Conservation (phyloP, 2,797 vertebrate species). For the Eulemur rubriventer region DNA sequence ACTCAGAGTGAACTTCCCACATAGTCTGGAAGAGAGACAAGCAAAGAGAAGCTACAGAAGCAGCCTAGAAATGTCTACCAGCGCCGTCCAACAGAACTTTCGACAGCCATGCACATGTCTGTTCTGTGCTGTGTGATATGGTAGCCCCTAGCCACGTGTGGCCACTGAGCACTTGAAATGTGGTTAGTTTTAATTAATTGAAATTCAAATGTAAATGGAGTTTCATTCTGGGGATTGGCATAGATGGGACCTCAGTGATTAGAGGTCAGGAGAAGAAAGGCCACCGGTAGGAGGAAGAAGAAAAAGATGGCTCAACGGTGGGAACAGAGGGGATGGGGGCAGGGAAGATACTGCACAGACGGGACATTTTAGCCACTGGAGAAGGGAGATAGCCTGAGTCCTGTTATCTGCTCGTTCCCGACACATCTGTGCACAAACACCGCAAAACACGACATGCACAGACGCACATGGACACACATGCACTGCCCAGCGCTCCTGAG, state of each 20-base stretch:
- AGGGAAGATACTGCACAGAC: not conserved
- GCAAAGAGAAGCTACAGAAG: not conserved
- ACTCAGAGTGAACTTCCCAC: not conserved
- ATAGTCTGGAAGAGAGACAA: not conserved
- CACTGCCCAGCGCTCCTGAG: slow-evolving; percentile 47
- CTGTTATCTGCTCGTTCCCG: not conserved
- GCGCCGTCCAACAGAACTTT: not conserved
- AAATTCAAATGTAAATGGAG: not conserved
- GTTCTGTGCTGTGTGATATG: not conserved
- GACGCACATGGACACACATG: not conserved
- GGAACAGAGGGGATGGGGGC: not conserved
- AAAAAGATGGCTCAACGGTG: not conserved
- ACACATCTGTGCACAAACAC: not conserved
- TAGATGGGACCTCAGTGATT: not conserved
- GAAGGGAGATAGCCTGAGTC: not conserved
- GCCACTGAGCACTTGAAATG: not conserved
- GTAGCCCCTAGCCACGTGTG: not conserved
- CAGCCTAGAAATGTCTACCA: not conserved
- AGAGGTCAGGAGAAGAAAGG: not conserved
- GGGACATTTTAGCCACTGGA: not conserved
- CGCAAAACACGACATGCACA: not conserved
- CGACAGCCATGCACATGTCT: not conserved
- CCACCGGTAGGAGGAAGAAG: not conserved
- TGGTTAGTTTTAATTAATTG: not conserved
- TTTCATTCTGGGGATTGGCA: not conserved